A percentile compares a stretch with the other conserved stretches of the same genome.
Conservation (phyloP, 1,140 invertebrate species). For the Euwallacea similis region DNA sequence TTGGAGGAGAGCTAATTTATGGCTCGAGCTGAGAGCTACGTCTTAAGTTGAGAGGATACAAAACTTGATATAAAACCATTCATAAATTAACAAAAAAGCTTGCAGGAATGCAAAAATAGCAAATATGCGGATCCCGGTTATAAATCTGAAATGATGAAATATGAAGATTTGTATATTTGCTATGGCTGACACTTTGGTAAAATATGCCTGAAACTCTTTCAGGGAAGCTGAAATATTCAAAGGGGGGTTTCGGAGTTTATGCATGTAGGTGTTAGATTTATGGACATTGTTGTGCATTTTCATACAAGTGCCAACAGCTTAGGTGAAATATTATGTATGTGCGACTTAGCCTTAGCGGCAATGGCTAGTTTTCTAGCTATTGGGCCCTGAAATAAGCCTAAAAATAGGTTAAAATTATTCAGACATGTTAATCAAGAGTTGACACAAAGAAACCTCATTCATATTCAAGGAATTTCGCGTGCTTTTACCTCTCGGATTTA, state of each 20-base stretch:
- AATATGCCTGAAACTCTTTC: slow-evolving; percentile 39
- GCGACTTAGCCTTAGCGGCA: slow-evolving; percentile 3
- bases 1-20: slow-evolving; percentile 12
- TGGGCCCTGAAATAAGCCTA: too few species aligned
- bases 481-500: slow-evolving; percentile 15
- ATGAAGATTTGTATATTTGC: slow-evolving; percentile 41
- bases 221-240: slow-evolving; percentile 40
- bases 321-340: slow-evolving; percentile 47
- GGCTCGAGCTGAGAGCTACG: background rate
- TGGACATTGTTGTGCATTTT: slow-evolving; percentile 41
- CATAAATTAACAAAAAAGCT: slow-evolving; percentile 1
- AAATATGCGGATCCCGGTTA: slow-evolving; percentile 21
- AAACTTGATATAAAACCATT: background rate
- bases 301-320: slow-evolving; percentile 47
- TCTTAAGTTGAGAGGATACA: background rate
- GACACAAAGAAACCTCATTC: slow-evolving; percentile 24
- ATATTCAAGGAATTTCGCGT: slow-evolving; percentile 32
- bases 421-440: slow-evolving; percentile 28
- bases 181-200: slow-evolving; percentile 37
- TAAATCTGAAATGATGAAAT: slow-evolving; percentile 34
- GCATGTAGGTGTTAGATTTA: slow-evolving; percentile 44
- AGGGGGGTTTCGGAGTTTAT: slow-evolving; percentile 28
- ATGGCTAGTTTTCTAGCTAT: background rate
- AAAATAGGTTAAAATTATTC: slow-evolving; percentile 7
- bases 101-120: slow-evolving; percentile 27